These are phyloP conservation scores for Cyrtodaria siliqua DNA, from an alignment of 2,888 invertebrate species.

Conservation along the genomic window DNA sequence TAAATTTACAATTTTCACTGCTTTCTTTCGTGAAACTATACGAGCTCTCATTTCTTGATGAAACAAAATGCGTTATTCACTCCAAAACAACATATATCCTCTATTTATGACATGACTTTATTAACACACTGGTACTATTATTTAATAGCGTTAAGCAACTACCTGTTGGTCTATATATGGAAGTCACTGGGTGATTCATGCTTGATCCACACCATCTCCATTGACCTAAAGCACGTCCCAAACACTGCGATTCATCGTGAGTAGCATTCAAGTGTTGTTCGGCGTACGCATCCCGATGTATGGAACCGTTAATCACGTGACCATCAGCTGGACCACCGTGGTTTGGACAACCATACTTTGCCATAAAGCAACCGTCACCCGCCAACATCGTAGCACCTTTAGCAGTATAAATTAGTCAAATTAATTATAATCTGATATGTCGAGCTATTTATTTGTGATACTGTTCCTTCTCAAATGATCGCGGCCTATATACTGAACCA, in stretches of 20 bases:
- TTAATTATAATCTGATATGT: no score
- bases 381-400: conserved; percentile 69
- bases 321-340: conserved; percentile 47
- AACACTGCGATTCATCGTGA: conserved; percentile 55
- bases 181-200: conserved; percentile 58
- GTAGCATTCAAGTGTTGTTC: conserved; percentile 53
- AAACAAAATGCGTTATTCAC: no score
- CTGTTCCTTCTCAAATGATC: no score
- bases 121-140: neutral
- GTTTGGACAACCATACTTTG: conserved; percentile 66
- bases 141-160: neutral
- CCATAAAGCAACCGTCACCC: conserved; percentile 68
- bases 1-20: no score
- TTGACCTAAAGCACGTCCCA: conserved; percentile 56
- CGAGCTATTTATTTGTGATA: no score
- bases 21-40: no score
- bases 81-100: no score
- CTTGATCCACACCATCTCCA: conserved; percentile 67
- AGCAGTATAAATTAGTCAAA: no score
- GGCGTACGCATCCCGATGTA: conserved; percentile 60
- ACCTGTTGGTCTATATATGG: conserved; percentile 75
- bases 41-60: no score
- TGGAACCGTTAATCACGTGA: conserved; percentile 27
- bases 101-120: no score
- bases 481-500: no score